Percentiles rank a stretch among this genome's conserved stretches.
phyloP scores from a whole-genome alignment of 2,888 invertebrate genomes.

The Diabrotica balteata region DNA sequence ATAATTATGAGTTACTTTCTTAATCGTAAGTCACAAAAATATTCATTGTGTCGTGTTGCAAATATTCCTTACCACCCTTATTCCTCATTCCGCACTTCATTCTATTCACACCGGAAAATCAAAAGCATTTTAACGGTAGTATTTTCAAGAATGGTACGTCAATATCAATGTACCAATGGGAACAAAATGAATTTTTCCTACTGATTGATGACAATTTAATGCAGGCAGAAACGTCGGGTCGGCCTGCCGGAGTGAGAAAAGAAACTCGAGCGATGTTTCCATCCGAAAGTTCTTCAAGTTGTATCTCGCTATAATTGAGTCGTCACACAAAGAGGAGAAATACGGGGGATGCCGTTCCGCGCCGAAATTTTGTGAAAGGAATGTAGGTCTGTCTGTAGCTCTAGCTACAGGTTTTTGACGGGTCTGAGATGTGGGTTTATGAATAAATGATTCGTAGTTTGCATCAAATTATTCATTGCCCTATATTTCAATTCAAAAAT shows the following conservation, averaged over 20 bases:
- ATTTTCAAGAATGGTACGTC: conserved; percentile 19
- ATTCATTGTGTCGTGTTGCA: too few relatives aligned
- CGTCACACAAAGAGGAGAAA: conserved; percentile 14
- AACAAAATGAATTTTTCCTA: conserved; percentile 24
- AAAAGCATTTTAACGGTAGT: conserved; percentile 22
- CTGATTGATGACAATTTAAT: conserved; percentile 33
- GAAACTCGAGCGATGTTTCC: conserved; percentile 15
- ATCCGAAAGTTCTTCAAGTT: conserved; percentile 12
- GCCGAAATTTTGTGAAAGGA: too few relatives aligned
- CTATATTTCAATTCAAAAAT: too few relatives aligned
- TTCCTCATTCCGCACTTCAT: conserved; percentile 18
- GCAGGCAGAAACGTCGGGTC: conserved; percentile 13
- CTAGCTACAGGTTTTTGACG: too few relatives aligned
- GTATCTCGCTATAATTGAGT: conserved; percentile 33
- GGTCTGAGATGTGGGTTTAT: too few relatives aligned
- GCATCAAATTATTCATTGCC: too few relatives aligned
- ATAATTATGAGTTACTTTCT: too few relatives aligned
- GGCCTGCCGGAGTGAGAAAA: conserved; percentile 11
- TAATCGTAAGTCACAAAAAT: too few relatives aligned
- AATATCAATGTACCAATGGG: conserved; percentile 20
- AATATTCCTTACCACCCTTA: conserved; percentile 5
- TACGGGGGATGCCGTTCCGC: too few relatives aligned
- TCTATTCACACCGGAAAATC: conserved; percentile 22
- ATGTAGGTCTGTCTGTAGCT: too few relatives aligned
- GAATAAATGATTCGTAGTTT: too few relatives aligned